phyloP scores from a whole-genome alignment of 2,797 vertebrate species.

The Euthynnus affinis region DNA sequence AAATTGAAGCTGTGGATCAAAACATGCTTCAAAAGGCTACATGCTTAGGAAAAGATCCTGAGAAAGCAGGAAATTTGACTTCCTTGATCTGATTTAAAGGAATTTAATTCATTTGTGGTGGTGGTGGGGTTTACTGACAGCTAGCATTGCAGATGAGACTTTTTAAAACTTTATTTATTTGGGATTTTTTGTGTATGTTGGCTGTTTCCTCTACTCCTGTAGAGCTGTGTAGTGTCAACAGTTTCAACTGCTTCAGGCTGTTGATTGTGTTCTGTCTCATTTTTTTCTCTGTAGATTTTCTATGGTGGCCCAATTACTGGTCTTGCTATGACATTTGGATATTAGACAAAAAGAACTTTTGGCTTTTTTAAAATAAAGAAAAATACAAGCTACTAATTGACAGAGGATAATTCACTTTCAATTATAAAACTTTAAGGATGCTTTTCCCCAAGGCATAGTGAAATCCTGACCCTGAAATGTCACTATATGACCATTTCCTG shows the following conservation, averaged over 20 bases:
- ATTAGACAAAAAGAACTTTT: not conserved
- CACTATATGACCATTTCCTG: not conserved
- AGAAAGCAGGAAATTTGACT: slow-evolving; percentile 8
- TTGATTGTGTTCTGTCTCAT: not conserved
- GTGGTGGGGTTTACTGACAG: slow-evolving; percentile 13
- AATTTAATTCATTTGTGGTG: slow-evolving; percentile 8
- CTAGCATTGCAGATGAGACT: slow-evolving; percentile 5
- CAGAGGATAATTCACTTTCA: not conserved
- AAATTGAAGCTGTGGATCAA: slow-evolving; percentile 45
- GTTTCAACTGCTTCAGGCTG: slow-evolving; percentile 13
- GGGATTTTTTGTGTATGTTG: slow-evolving; percentile 35
- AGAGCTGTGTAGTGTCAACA: slow-evolving; percentile 5
- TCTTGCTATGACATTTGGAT: not conserved
- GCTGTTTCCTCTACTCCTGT: not conserved
- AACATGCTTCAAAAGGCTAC: slow-evolving; percentile 13
- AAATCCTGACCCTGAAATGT: not conserved
- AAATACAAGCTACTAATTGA: not conserved
- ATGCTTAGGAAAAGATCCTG: not conserved
- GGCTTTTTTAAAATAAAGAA: too few species aligned
- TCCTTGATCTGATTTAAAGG: slow-evolving; percentile 21
- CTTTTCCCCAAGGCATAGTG: not conserved
- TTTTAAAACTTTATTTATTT: slow-evolving; percentile 11
- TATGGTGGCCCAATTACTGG: not conserved
- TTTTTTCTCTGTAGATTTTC: not conserved
- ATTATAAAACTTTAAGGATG: not conserved